Percentiles rank a stretch among this genome's conserved stretches.
phyloP scores from a whole-genome alignment of 2,797 vertebrate genomes.

The Morelia viridis region DNA sequence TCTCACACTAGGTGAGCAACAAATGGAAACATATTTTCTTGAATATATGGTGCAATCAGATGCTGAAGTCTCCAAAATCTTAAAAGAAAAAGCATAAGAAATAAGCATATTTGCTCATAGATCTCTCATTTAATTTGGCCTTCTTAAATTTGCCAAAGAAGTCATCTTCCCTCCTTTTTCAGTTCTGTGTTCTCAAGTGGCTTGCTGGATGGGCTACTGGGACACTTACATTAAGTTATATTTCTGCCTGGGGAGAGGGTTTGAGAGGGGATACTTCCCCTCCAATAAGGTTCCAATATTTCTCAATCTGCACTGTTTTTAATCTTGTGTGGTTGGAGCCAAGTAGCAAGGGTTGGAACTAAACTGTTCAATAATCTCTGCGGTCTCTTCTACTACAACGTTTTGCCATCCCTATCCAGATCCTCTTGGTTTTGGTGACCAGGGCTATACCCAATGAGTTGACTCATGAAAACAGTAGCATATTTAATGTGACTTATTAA shows the following conservation, averaged over 20 bases:
- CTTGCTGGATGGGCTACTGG: no score
- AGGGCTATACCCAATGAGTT: neutral
- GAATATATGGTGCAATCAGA: neutral
- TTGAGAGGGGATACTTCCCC: neutral
- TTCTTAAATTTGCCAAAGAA: neutral
- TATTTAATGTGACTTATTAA: neutral
- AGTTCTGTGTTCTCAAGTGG: no score
- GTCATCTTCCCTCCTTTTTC: no score
- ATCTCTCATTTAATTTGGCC: neutral
- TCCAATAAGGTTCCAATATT: neutral
- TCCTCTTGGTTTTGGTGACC: neutral
- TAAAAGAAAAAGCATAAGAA: neutral
- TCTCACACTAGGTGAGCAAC: neutral
- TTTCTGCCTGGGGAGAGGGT: neutral
- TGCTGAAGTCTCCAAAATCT: neutral
- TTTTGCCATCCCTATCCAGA: neutral
- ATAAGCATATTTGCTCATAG: neutral
- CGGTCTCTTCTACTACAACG: neutral
- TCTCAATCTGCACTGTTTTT: neutral
- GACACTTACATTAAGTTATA: neutral
- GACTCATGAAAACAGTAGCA: neutral
- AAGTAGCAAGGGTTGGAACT: neutral
- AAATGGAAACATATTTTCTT: neutral
- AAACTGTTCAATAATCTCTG: neutral
- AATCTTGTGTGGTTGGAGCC: neutral